A percentile compares a stretch with the other conserved stretches of the same genome.
Conservation (phyloP, 2,888 invertebrate species). For the Phlogophora meticulosa region DNA sequence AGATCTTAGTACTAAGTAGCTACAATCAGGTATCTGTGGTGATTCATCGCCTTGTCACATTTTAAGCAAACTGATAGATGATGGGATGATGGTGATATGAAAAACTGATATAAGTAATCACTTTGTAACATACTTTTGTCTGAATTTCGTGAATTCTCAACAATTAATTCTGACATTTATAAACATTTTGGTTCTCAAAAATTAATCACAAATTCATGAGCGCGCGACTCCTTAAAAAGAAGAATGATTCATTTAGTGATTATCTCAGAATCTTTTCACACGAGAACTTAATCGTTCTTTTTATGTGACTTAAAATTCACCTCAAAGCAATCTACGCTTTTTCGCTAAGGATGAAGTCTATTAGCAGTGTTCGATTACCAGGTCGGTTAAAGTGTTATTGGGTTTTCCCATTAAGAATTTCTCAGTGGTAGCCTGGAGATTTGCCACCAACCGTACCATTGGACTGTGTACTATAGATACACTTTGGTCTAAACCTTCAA, state of each 20-base stretch:
- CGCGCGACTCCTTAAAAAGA: constrained; percentile 15
- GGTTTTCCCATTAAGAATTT: too few species aligned
- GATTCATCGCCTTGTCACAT: not conserved
- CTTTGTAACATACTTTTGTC: too few species aligned
- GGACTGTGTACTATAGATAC: too few species aligned
- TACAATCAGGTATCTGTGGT: not conserved
- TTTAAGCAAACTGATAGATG: too few species aligned
- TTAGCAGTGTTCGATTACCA: too few species aligned
- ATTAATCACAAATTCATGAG: constrained; percentile 43
- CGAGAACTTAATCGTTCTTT: constrained; percentile 31
- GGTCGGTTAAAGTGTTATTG: too few species aligned
- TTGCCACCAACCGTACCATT: too few species aligned
- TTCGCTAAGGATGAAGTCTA: too few species aligned
- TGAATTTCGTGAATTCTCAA: constrained; percentile 23
- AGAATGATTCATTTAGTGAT: constrained; percentile 12
- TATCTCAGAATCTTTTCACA: constrained; percentile 49
- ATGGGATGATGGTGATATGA: not conserved
- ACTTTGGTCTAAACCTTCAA: too few species aligned
- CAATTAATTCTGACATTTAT: constrained; percentile 33
- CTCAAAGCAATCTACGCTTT: not conserved
- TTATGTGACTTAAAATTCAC: constrained; percentile 17
- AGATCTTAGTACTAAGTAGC: not conserved
- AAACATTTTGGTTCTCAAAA: constrained; percentile 27
- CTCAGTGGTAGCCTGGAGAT: too few species aligned
- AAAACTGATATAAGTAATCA: not conserved